Base-by-base conservation (phyloP, 2,888 invertebrate genomes). In the Aleiodes leptofemur region DNA sequence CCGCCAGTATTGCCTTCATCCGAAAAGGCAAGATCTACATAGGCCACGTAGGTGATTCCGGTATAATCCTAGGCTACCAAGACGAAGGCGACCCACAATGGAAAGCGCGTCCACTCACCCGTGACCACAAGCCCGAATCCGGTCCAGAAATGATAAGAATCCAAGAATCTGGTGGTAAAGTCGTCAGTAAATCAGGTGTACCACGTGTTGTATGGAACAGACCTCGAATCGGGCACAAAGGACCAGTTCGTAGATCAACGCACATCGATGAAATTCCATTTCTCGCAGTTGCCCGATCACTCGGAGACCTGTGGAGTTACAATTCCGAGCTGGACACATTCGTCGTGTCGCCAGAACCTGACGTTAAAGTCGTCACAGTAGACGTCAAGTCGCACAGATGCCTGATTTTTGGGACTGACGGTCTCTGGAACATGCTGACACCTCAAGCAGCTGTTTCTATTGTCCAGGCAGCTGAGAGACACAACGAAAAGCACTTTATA, bases 1-100 rank as follows among this genome's bases (percentile, higher is more conserved):
- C 99, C 5, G 98, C 98, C 38, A 98, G 97, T 86, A 94, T 98
- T 74, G 98, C 97, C 4, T 98, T 99, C 88, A 97, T 99, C 83
- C 93, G 97, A 76, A 93, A 95, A 81, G 96, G 97, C 51, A 98
- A 98, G 92, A 95, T 99, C 82, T 99, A 98, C 86, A 95, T 97
- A 76, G 99, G 98, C 3, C 99, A 99, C 91, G 98, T 99, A 1
- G 99, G 99, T n/a, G 99, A 99, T 90, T 98, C 98, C 0, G 97
- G 96, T 34, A 97, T 99, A 85, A 95, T 97, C 11, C 91, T 98
- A 69, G 97, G 97, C 23, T 95, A 94, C 88, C 94, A 95, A 87
- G 94, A 94, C 82, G 93, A 94, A 81, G 92, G 91, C 78, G 92
- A 93, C 82, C 91, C 92, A 53, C 92, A 92, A 80, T 97, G 97